Base-by-base conservation (phyloP, 37 sponge, comb jelly and placozoan species). In the Agelas oroides region DNA sequence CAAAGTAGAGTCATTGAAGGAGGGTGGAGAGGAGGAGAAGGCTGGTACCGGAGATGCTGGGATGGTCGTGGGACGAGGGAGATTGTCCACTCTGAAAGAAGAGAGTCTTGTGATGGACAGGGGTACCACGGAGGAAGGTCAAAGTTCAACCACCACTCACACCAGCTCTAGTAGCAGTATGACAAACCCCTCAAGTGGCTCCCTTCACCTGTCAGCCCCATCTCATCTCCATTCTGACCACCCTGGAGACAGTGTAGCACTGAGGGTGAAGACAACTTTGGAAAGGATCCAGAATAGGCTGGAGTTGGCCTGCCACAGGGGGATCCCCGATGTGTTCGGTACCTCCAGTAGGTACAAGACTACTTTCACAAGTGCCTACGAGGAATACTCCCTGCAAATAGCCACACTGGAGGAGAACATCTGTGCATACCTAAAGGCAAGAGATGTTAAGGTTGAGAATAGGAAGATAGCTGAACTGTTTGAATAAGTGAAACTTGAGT, bases 401-500 rank as follows among this genome's bases (percentile, higher is more conserved):
- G 58, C 56, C 65, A 24, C 59, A 17, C 46, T 89, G 41, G 90
- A 93, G 65, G 41, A 24, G 46, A 71, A 89, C 40, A 58, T 93
- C 18, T 68, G 75, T 15, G n/a, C 35, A 40, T 93, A 93, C 81
- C 65, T 89, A 18, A 75, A 66, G 71, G 89, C 83, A 77, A 57
- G 53, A n/a, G n/a, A n/a, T n/a, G n/a, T n/a, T n/a, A n/a, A n/a
- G n/a, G n/a, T n/a, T n/a, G n/a, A n/a, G n/a, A n/a, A n/a, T n/a
- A n/a, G n/a, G n/a, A n/a, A n/a, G n/a, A n/a, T n/a, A n/a, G n/a
- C n/a, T n/a, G n/a, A n/a, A n/a, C n/a, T n/a, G n/a, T n/a, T n/a
- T n/a, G n/a, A n/a, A n/a, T n/a, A n/a, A n/a, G n/a, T n/a, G n/a
- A n/a, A n/a, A n/a, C n/a, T n/a, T n/a, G n/a, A n/a, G n/a, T n/a